Base-by-base conservation (phyloP, 2,888 invertebrate genomes). In the Seira musarum region DNA sequence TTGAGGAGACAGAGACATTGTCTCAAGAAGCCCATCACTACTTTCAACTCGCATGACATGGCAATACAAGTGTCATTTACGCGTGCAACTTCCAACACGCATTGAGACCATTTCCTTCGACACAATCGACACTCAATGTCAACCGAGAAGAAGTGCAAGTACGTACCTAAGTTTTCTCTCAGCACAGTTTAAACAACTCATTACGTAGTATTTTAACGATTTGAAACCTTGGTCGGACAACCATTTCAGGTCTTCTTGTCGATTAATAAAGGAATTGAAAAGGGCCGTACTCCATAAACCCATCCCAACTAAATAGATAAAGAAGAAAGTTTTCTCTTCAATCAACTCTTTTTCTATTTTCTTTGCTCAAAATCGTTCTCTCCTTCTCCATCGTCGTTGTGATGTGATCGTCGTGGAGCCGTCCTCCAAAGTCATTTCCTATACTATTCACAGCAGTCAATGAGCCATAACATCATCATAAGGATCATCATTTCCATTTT, bases 381-480 rank as follows among this genome's bases (percentile, higher is more conserved):
- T 68, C 6, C 46, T 10, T 17, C 67, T 40, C 21, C 17, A 1
- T 35, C 46, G 15, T 67, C 40, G 5, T 17, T 67, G 17, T 40
- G 30, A n/a, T n/a, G n/a, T n/a, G n/a, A n/a, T n/a, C n/a, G n/a
- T n/a, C n/a, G n/a, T n/a, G n/a, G 13, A 40, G n/a, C 46, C 35
- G 3, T 30, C 30, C 70, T 57, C 30, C 57, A 70, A 70, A 60
- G 65, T 75, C 67, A 63, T 76, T 69, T 69, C 76, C 76, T 70
- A 70, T 69, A 69, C 70, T 69, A 53, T 70, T 77, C 70, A 65
- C 53, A 65, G 24, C 57, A 77, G 53, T 65, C 76, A 77, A 77
- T 77, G 76, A 65, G 69, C 70, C 76, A 64, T 63, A 77, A 77
- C 69, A 57, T 65, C 65, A 77, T 77, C 70, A 77, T 69, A 53